Conservation (phyloP, 2,113 vertebrate genomes). For the Neopipo cinnamomea region DNA sequence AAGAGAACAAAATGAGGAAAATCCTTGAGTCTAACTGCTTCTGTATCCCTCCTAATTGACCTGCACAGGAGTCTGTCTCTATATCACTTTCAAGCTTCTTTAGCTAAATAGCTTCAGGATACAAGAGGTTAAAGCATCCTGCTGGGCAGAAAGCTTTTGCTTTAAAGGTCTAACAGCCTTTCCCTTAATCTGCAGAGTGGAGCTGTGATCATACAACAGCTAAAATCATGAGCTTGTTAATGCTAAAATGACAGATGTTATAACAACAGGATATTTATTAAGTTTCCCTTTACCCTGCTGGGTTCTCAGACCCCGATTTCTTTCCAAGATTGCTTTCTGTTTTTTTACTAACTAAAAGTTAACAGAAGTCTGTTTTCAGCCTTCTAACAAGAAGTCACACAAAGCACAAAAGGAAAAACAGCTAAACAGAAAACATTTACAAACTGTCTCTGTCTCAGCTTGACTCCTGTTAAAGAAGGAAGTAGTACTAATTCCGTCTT, state of each 20-base stretch:
- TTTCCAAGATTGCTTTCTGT: constrained; percentile 33
- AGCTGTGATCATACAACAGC: not conserved
- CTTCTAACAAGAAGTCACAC: not conserved
- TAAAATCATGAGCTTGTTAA: constrained; percentile 11
- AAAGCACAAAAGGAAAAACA: not conserved
- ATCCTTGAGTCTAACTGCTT: not conserved
- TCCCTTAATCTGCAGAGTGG: not conserved
- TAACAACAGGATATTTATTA: constrained; percentile 57
- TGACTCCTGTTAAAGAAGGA: not conserved
- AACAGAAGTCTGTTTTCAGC: constrained; percentile 14
- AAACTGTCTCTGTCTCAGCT: not conserved
- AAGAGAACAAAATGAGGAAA: not conserved
- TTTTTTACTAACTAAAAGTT: constrained; percentile 43
- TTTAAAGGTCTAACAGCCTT: not conserved
- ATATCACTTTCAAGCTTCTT: not conserved
- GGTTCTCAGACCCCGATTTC: not conserved
- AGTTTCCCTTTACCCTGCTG: constrained; percentile 12
- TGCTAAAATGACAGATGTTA: not conserved
- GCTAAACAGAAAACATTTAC: not conserved
- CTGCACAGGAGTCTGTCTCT: not conserved
- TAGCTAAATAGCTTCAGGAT: not conserved
- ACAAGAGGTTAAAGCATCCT: constrained; percentile 43
- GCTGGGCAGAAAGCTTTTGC: not conserved
- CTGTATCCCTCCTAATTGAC: not conserved
- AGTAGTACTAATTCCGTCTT: not conserved